phyloP scores from a whole-genome alignment of 2,888 invertebrate genomes.

The Liodrosophila aerea region DNA sequence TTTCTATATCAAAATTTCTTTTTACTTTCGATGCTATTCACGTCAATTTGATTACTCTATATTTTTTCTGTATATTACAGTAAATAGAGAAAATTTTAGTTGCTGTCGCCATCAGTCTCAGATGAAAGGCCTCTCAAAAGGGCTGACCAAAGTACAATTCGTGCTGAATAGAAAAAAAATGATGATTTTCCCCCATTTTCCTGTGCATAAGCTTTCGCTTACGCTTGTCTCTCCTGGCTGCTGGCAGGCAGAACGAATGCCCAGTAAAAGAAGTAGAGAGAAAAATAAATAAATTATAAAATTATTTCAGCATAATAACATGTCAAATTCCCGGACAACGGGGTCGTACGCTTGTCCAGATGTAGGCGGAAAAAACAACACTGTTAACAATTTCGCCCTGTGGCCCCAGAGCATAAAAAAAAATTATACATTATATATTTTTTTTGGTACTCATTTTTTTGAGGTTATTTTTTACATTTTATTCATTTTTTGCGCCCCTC shows the following conservation, averaged over 20 bases:
- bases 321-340: slow-evolving; percentile 67
- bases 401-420: slow-evolving; percentile 35
- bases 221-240: slow-evolving; percentile 27
- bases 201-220: slow-evolving; percentile 24
- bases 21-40: no score
- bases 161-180: background rate
- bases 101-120: slow-evolving; percentile 55
- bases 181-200: background rate
- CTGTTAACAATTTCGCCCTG: slow-evolving; percentile 61
- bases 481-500: slow-evolving; percentile 61
- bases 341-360: slow-evolving; percentile 11
- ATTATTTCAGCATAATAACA: slow-evolving; percentile 82
- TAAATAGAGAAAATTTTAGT: slow-evolving; percentile 63
- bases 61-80: no score
- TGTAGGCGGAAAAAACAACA: slow-evolving; percentile 56
- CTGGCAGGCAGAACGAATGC: slow-evolving; percentile 65
- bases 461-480: slow-evolving; percentile 71
- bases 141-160: slow-evolving; percentile 31
- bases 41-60: no score
- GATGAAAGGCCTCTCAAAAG: slow-evolving; percentile 16
- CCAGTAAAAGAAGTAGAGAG: slow-evolving; percentile 16
- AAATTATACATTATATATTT: slow-evolving; percentile 55
- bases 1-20: no score
- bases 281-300: slow-evolving; percentile 82
- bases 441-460: no score